Evolutionary conservation across 2,888 invertebrate genomes (phyloP).

Genomic region (Euclidia mi): DNA sequence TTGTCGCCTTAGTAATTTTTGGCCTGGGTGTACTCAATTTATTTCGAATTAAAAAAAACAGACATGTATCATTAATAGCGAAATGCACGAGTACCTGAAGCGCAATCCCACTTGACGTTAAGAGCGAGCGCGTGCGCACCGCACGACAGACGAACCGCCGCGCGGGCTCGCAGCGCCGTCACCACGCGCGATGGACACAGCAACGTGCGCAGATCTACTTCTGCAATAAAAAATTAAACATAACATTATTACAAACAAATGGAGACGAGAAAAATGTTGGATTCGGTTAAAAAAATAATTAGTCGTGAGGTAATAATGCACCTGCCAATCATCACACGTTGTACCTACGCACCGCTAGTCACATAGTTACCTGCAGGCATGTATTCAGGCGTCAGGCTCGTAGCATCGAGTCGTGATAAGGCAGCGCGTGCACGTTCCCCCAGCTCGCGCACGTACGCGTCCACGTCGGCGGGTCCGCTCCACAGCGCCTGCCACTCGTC

Average conservation of each 20-base stretch:
- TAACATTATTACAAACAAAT: background rate
- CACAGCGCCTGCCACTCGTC: conserved; percentile 81
- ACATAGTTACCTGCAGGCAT: conserved; percentile 73
- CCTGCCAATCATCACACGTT: too few species aligned
- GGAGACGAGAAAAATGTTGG: too few species aligned
- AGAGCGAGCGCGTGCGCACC: conserved; percentile 59
- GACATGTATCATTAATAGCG: background rate
- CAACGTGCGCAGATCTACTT: conserved; percentile 76
- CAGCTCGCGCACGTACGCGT: conserved; percentile 76
- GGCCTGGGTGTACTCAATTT: too few species aligned
- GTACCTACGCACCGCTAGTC: too few species aligned
- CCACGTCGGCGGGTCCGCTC: conserved; percentile 74
- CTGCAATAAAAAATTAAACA: conserved; percentile 52
- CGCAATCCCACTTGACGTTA: conserved; percentile 63
- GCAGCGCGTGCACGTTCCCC: conserved; percentile 75
- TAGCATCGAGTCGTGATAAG: conserved; percentile 50
- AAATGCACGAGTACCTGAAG: conserved; percentile 34
- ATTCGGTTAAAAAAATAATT: too few species aligned
- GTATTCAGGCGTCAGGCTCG: conserved; percentile 45
- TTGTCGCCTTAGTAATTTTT: too few species aligned
- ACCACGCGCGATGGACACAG: conserved; percentile 70
- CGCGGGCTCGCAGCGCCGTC: conserved; percentile 72
- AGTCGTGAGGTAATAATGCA: too few species aligned
- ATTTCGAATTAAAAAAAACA: too few species aligned
- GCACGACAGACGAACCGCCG: conserved; percentile 59